Evolutionary conservation across 2,113 vertebrate species (phyloP).

Genomic region (Tetraodon nigroviridis): DNA sequence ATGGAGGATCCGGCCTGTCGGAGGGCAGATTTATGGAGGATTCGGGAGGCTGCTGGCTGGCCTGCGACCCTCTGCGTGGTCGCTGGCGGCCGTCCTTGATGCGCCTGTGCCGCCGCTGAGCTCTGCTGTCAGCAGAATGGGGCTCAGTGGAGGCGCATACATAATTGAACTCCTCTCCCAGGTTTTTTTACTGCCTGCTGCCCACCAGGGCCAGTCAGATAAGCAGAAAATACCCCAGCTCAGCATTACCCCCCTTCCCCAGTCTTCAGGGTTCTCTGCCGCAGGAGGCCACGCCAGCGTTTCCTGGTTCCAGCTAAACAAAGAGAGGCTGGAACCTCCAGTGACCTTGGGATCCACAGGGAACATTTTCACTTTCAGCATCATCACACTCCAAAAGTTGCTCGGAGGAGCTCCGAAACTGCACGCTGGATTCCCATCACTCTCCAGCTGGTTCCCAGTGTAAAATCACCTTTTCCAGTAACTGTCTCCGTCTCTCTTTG

Average conservation of each 20-base stretch:
- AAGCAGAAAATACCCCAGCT: constrained; percentile 46
- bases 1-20: constrained; percentile 18
- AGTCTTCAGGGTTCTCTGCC: constrained; percentile 14
- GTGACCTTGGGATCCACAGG: too few relatives aligned
- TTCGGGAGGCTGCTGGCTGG: constrained; percentile 21
- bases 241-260: constrained; percentile 33
- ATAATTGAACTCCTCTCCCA: constrained; percentile 49
- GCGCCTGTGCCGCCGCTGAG: constrained; percentile 18
- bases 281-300: background rate
- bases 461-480: constrained; percentile 7
- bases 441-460: constrained; percentile 5
- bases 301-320: constrained; percentile 31
- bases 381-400: background rate
- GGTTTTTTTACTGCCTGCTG: constrained; percentile 20
- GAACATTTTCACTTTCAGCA: too few relatives aligned
- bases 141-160: constrained; percentile 54
- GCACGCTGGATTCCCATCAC: background rate
- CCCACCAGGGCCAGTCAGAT: constrained; percentile 30
- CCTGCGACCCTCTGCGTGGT: constrained; percentile 1
- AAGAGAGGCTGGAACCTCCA: background rate
- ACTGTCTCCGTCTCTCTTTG: constrained; percentile 10
- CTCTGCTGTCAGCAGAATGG: constrained; percentile 63
- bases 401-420: background rate
- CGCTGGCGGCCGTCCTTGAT: constrained; percentile 39
- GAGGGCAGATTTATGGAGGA: constrained; percentile 50